Conservation (phyloP, 2,113 vertebrate species). For the Bathybates hornii region DNA sequence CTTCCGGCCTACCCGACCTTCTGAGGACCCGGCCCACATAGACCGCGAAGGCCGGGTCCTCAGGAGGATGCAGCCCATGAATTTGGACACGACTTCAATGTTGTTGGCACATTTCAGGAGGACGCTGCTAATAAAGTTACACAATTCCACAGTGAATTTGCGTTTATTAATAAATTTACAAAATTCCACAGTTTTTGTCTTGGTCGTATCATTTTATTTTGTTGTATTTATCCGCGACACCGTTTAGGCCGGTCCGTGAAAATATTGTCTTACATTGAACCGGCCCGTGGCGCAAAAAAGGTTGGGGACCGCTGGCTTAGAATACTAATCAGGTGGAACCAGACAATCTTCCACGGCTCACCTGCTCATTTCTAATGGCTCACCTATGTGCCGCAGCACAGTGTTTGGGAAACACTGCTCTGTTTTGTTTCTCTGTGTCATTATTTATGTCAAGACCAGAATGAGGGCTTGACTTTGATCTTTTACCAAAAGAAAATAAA, state of each 20-base stretch:
- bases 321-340: neutral
- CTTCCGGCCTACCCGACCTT: too few relatives aligned
- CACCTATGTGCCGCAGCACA: neutral
- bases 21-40: too few relatives aligned
- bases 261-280: neutral
- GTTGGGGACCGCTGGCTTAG: neutral
- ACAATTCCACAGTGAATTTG: neutral
- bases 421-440: neutral
- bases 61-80: too few relatives aligned
- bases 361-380: neutral
- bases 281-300: neutral
- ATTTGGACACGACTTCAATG: too few relatives aligned
- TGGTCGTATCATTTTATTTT: neutral
- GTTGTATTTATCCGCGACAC: accelerated
- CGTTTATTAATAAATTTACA: neutral
- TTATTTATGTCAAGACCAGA: neutral
- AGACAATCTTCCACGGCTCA: neutral
- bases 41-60: too few relatives aligned
- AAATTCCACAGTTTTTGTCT: neutral
- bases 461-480: neutral
- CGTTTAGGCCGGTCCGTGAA: accelerated
- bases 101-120: neutral
- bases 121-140: neutral
- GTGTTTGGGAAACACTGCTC: neutral
- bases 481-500: neutral